phyloP scores from a whole-genome alignment of 1,140 invertebrate species.

The Zaprionus ghesquierei region DNA sequence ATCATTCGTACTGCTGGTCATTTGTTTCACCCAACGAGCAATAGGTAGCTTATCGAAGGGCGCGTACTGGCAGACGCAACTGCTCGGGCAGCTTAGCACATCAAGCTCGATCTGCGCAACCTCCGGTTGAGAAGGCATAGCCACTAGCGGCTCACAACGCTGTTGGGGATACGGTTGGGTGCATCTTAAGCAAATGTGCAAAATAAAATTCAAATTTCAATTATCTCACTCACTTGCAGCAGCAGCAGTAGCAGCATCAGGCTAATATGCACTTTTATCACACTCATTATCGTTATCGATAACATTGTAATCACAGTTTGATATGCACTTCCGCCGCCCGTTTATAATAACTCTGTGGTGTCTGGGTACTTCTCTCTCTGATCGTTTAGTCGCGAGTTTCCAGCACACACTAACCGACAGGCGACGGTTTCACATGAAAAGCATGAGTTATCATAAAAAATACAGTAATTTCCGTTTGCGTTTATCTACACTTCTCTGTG shows the following conservation, averaged over 20 bases:
- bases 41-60: constrained; percentile 83
- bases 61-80: constrained; percentile 83
- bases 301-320: constrained; percentile 6
- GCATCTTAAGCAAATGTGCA: not conserved
- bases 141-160: not conserved
- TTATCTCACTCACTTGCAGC: constrained; percentile 23
- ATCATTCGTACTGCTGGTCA: constrained; percentile 33
- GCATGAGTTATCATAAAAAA: not conserved
- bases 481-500: not conserved
- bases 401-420: not conserved
- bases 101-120: constrained; percentile 27
- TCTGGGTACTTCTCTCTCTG: not conserved
- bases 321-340: constrained; percentile 4
- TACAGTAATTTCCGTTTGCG: not conserved
- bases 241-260: constrained; percentile 12
- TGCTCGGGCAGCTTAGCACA: constrained; percentile 78
- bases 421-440: not conserved
- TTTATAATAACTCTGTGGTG: not conserved
- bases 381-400: not conserved
- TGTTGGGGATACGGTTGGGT: not conserved
- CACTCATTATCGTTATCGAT: constrained; percentile 10
- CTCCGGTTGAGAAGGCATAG: constrained; percentile 8
- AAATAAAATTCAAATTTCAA: not conserved
- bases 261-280: constrained; percentile 12
- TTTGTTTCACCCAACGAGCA: constrained; percentile 82